A percentile compares a stretch with the other conserved stretches of the same genome.
Conservation (phyloP, 2,113 vertebrate species). For the Datnioides undecimradiatus region DNA sequence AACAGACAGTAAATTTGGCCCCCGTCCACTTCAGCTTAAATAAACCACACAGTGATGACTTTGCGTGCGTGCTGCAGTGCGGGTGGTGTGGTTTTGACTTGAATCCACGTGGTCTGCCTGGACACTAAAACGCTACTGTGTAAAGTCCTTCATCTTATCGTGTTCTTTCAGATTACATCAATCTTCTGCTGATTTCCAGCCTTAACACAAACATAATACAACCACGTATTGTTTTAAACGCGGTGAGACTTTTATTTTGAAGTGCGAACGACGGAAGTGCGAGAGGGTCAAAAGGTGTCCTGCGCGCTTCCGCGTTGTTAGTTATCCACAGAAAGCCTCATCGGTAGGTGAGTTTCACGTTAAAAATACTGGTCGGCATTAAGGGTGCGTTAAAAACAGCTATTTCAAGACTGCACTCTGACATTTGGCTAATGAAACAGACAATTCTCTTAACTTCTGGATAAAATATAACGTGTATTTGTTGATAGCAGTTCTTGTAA, state of each 20-base stretch:
- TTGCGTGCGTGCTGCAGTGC: no score
- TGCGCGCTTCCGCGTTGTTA: constrained; percentile 68
- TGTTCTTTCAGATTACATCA: not conserved
- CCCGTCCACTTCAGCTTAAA: no score
- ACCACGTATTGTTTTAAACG: not conserved
- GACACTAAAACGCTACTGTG: no score
- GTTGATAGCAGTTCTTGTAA: not conserved
- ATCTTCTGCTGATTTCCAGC: no score
- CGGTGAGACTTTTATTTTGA: constrained; percentile 58
- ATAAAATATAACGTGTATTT: not conserved
- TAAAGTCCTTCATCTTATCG: rapidly evolving
- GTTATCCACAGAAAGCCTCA: not conserved
- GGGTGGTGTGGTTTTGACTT: not conserved
- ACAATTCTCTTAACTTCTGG: not conserved
- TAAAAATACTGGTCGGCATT: not conserved
- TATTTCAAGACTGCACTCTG: not conserved
- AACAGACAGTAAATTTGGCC: not conserved
- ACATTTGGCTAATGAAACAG: not conserved
- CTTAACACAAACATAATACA: not conserved
- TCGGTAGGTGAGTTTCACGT: not conserved
- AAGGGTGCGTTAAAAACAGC: constrained; percentile 9
- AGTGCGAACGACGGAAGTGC: constrained; percentile 41
- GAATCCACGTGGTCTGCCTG: not conserved
- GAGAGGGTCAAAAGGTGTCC: constrained; percentile 40
- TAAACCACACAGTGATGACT: no score